Percentiles rank a stretch among this genome's conserved stretches.
These are phyloP conservation scores for Zeuzera pyrina DNA, from an alignment of 2,888 invertebrate genomes.

Conservation along the genomic window DNA sequence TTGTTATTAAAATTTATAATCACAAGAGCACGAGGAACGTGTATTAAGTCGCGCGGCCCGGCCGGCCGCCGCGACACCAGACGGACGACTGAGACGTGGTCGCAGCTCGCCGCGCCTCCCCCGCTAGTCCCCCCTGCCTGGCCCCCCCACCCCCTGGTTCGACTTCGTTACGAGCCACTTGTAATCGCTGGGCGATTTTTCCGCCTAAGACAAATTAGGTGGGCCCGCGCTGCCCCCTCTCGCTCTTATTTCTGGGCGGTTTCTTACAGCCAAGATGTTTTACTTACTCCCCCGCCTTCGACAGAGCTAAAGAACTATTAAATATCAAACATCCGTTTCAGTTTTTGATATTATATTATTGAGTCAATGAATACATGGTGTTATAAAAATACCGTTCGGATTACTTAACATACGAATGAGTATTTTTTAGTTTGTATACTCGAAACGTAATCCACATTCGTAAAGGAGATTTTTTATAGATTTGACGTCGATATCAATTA, in stretches of 20 bases:
- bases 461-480: too few species aligned
- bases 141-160: conserved; percentile 33
- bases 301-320: too few species aligned
- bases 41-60: conserved; percentile 69
- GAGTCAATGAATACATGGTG: too few species aligned
- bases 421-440: too few species aligned
- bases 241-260: conserved; percentile 45
- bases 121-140: conserved; percentile 3
- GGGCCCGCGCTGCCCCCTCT: conserved; percentile 46
- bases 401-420: too few species aligned
- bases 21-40: conserved; percentile 74
- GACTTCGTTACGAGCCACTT: conserved; percentile 73
- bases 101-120: conserved; percentile 34
- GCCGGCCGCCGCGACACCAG: conserved; percentile 71
- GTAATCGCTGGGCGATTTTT: conserved; percentile 71
- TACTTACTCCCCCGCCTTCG: conserved; percentile 10
- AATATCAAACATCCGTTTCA: too few species aligned
- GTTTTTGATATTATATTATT: too few species aligned
- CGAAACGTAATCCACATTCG: too few species aligned
- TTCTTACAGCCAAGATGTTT: conserved; percentile 49
- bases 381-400: too few species aligned
- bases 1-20: conserved; percentile 64
- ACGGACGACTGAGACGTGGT: conserved; percentile 67
- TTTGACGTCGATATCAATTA: too few species aligned
- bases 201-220: conserved; percentile 73